Base-by-base conservation (phyloP, 2,797 vertebrate species). In the Thripadectes ignobilis region DNA sequence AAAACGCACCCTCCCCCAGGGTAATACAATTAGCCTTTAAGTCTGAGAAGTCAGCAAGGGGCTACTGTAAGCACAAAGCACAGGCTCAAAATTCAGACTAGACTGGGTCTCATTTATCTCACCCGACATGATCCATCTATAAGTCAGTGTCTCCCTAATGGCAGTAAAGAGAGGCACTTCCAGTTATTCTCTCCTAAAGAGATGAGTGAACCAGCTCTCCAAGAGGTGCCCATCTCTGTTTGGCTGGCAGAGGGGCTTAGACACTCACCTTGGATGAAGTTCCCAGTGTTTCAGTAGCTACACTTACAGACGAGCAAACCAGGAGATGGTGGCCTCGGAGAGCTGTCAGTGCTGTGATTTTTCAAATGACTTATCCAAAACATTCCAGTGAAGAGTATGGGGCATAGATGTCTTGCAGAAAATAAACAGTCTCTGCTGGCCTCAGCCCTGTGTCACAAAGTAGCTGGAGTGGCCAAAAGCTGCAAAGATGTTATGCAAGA, bases 11-110 rank as follows among this genome's bases (percentile, higher is more conserved):
- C 16, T 23, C 3, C 4, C 13, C 10, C n/a, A 76, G 12, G 32
- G 20, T 65, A 58, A 59, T 38, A 38, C 22, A 65, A 23, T 36
- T 36, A 78, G 12, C 23, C 39, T 78, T 54, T 61, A 30, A 14
- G 22, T 54, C 34, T 74, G 38, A 65, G 48, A 51, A 76, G n/a
- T 26, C 0, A 0, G 13, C 2, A 2, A n/a, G 41, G 15, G 15
- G 6, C 38, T 49, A 39, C 6, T 34, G 13, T 27, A 13, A 77
- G 16, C 72, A 72, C 21, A 84, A 88, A 93, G 32, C 8, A 76
- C 0, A 2, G 23, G 20, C 29, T 79, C 8, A 8, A 84, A 85
- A 87, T 41, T 87, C 68, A 75, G 43, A 43, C 7, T 24, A 26
- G 0, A 61, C 75, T 4, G 2, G 12, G 38, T 66, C 30, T 19